Percentiles rank a stretch among this genome's conserved stretches.
Conservation (phyloP, 2,797 vertebrate species). For the Lithobates pipiens region DNA sequence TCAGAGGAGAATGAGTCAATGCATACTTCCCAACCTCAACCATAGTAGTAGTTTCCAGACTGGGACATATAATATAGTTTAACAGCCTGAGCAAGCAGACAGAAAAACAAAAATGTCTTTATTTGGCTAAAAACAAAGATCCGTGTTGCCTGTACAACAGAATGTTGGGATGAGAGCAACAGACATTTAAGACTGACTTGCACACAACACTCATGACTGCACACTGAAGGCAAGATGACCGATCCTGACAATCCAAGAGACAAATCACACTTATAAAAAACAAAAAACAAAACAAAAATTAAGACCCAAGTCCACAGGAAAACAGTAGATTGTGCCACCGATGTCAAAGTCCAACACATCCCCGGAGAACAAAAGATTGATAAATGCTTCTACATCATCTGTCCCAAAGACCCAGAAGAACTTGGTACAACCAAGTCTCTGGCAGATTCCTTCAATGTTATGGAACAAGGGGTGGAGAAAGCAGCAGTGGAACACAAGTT, state of each 20-base stretch:
- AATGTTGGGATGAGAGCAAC: background rate
- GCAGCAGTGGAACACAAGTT: background rate
- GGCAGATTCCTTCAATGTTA: background rate
- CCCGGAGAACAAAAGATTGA: background rate
- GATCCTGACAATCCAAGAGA: background rate
- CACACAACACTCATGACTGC: background rate
- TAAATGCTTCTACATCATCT: background rate
- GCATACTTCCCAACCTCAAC: background rate
- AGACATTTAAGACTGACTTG: no score
- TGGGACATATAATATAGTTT: background rate
- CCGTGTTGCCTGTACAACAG: background rate
- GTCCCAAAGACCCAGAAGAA: background rate
- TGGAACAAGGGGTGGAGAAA: background rate
- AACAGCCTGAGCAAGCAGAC: background rate
- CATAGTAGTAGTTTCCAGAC: background rate
- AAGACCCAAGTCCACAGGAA: background rate
- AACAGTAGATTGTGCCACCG: background rate
- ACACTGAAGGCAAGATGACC: background rate
- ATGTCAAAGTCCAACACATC: background rate
- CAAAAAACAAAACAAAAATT: background rate
- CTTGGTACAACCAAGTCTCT: background rate
- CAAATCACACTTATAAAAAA: background rate
- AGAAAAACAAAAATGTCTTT: conserved; percentile 1
- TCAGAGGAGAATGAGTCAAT: background rate
- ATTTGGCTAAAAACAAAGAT: conserved; percentile 18